Base-by-base conservation (phyloP, 2,113 vertebrate species). In the Pterocles gutturalis region DNA sequence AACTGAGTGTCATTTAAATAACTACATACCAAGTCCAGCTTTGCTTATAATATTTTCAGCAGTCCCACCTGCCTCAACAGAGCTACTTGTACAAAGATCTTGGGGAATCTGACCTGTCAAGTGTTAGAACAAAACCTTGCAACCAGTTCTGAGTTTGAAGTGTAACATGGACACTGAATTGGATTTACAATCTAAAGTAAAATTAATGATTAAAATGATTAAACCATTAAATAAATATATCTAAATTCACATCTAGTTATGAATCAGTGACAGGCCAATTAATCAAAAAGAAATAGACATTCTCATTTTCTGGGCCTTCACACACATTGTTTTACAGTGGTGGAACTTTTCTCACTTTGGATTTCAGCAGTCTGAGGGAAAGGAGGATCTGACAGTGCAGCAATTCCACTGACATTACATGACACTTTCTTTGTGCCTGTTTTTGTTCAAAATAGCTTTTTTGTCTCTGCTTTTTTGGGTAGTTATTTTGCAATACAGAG, bases 191-290 rank as follows among this genome's bases (percentile, higher is more conserved):
- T 83, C 36, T 58, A 43, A 95, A 82, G 54, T 72, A 70, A 92
- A 97, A 96, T 87, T 72, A 82, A 89, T 87, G 8, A 91, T 89
- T 93, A 80, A 93, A 94, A 93, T 93, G 11, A 75, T 97, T 57
- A 94, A 90, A 17, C 34, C 17, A 81, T 92, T 87, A 92, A 96
- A 92, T 80, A 89, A 87, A 94, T 91, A 71, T 41, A 53, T 73
- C 41, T 77, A 36, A 69, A 15, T 77, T 93, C 82, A 58, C 18
- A 78, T 28, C 22, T 91, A 33, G 53, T 45, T 90, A 49, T 90
- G 78, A 93, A 82, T 91, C 80, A 66, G n/a, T 84, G 87, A 49
- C 43, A 91, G 51, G 71, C 9, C 38, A 93, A 80, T 95, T 92
- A 90, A 49, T 72, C 41, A 89, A 78, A 87, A 66, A 41, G 16